A percentile compares a stretch with the other conserved stretches of the same genome.
phyloP scores from a whole-genome alignment of 2,888 invertebrate genomes.

The Rhamphomyia laevipes region DNA sequence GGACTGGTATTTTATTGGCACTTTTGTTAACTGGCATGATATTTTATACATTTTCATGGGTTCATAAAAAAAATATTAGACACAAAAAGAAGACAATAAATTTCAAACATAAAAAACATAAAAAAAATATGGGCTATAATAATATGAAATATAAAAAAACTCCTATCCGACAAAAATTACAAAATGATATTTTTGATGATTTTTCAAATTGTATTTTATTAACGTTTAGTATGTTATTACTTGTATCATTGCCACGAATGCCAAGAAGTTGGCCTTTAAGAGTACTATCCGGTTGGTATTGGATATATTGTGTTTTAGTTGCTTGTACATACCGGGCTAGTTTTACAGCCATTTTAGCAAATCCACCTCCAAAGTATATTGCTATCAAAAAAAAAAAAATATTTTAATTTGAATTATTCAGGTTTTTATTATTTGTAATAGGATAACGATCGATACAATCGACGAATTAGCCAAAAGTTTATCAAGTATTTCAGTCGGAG shows the following conservation, averaged over 20 bases:
- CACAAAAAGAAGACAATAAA: neutral
- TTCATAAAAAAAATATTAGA: slow-evolving; percentile 25
- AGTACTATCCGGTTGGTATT: slow-evolving; percentile 75
- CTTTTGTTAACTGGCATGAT: slow-evolving; percentile 52
- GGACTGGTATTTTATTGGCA: slow-evolving; percentile 59
- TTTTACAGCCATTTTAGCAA: slow-evolving; percentile 73
- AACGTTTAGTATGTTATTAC: slow-evolving; percentile 69
- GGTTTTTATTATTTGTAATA: slow-evolving; percentile 23
- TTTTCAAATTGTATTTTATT: slow-evolving; percentile 62
- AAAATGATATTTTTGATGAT: slow-evolving; percentile 58
- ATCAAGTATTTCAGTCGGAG: slow-evolving; percentile 47
- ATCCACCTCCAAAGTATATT: slow-evolving; percentile 54
- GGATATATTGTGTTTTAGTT: slow-evolving; percentile 70
- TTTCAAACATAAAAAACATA: neutral
- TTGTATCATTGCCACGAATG: slow-evolving; percentile 64
- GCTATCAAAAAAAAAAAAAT: too few species aligned
- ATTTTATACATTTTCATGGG: slow-evolving; percentile 51
- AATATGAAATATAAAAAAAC: neutral
- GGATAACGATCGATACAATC: slow-evolving; percentile 69
- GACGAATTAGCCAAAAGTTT: slow-evolving; percentile 53
- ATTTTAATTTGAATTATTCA: neutral
- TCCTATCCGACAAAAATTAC: neutral
- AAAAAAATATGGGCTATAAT: neutral
- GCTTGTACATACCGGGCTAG: slow-evolving; percentile 73
- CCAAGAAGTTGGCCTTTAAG: slow-evolving; percentile 71